These are phyloP conservation scores for Macaria notata DNA, from an alignment of 2,888 invertebrate species.

Conservation along the genomic window DNA sequence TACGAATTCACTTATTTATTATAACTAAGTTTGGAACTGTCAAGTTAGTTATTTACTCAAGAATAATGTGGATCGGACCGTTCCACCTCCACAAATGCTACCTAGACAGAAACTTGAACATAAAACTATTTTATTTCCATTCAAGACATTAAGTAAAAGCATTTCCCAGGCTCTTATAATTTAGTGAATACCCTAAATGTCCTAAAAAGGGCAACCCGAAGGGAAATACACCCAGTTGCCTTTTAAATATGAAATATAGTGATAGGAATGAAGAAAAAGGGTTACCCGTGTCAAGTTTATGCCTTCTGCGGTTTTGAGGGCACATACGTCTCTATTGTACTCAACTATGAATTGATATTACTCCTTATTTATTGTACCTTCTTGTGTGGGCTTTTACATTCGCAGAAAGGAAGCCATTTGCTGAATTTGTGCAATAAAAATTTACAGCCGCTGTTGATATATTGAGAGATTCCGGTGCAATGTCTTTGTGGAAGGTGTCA, in stretches of 20 bases:
- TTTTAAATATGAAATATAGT: constrained; percentile 77
- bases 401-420: constrained; percentile 6
- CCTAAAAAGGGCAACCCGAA: constrained; percentile 44
- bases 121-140: too few species aligned
- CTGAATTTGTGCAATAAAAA: constrained; percentile 10
- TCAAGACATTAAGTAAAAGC: too few species aligned
- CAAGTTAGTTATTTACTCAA: too few species aligned
- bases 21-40: too few species aligned
- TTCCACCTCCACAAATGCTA: too few species aligned
- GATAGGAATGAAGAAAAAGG: constrained; percentile 70
- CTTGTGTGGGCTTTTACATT: constrained; percentile 29
- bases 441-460: constrained; percentile 10
- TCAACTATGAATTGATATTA: constrained; percentile 68
- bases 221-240: constrained; percentile 69
- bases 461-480: neutral
- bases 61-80: too few species aligned
- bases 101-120: too few species aligned
- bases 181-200: constrained; percentile 7
- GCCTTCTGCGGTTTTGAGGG: constrained; percentile 38
- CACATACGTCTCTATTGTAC: constrained; percentile 66
- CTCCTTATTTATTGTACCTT: constrained; percentile 41
- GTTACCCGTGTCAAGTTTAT: constrained; percentile 68
- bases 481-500: too few species aligned
- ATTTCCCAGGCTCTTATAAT: constrained; percentile 4
- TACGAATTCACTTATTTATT: too few species aligned